Evolutionary conservation across 1,140 invertebrate species (phyloP), one percentile per base, ranked within the genome.

Genomic region (Galleria mellonella): DNA sequence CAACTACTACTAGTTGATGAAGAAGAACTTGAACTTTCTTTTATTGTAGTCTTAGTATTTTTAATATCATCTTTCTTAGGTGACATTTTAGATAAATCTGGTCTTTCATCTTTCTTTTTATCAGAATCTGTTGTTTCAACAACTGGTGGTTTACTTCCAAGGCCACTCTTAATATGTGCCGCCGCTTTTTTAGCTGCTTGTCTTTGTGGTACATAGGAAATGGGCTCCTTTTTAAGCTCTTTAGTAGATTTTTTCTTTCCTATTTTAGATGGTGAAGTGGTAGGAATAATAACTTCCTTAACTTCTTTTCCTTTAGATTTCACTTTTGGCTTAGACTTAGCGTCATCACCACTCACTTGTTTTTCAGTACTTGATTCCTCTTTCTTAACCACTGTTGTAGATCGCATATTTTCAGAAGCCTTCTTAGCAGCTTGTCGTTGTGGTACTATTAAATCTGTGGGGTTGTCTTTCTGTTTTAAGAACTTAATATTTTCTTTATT

Each of bases 141-240:
- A 69, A 77, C 62, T 45, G 82, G 63, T 55, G 89, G 87, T 55
- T 93, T 93, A 13, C 88, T 89, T 1, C 82, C 82, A 42, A 94
- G 83, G 32, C 93, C 93, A 78, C 92, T 94, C 65, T 96, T 96
- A 31, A 96, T 94, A 65, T 96, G 94, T 58, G 94, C 94, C 8
- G 94, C 94, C 1, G 95, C 95, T 76, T 97, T 97, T 71, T 96
- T 96, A 28, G 95, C 95, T 3, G 95, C 95, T 83, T 96, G 94
- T 30, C 95, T 84, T 72, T 96, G 95, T 0, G 95, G 95, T 29
- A 97, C 95, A 81, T 95, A 95, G 1, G 93, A 91, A 10, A 96
- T 86, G 51, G 94, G 91, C 65, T 94, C 94, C 46, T 89, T 88
- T 32, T 89, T 89, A 51, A 89, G 68, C 32, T 79, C 75, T 60